Conservation (phyloP, 1,140 invertebrate genomes). For the Cecropterus lyciades region DNA sequence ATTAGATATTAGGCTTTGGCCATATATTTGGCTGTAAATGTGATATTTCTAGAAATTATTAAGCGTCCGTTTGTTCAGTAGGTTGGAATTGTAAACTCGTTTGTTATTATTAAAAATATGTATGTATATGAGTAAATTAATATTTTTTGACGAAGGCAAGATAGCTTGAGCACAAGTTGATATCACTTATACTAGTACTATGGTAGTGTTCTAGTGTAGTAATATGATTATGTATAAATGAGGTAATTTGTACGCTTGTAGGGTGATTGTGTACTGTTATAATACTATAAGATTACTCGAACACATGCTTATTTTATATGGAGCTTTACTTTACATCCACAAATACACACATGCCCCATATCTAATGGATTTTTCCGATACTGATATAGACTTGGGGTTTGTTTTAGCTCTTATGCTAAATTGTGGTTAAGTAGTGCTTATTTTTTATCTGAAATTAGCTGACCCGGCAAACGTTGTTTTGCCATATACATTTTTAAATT, state of each 20-base stretch:
- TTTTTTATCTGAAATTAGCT: neutral
- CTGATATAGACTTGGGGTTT: too few relatives aligned
- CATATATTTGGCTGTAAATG: conserved; percentile 17
- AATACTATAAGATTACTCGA: neutral
- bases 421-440: too few relatives aligned
- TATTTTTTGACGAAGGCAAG: conserved; percentile 2
- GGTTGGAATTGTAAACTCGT: neutral
- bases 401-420: too few relatives aligned
- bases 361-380: too few relatives aligned
- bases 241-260: conserved; percentile 15
- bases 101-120: neutral
- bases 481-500: too few relatives aligned
- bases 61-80: conserved; percentile 4
- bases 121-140: neutral
- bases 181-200: too few relatives aligned
- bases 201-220: neutral
- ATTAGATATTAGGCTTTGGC: conserved; percentile 22
- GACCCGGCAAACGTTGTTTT: too few relatives aligned
- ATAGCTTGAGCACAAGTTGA: conserved; percentile 2
- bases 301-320: too few relatives aligned
- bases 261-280: neutral
- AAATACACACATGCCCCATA: too few relatives aligned
- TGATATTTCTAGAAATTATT: conserved; percentile 27
- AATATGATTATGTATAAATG: conserved; percentile 14
- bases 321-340: too few relatives aligned